Base-by-base conservation (phyloP, 2,113 vertebrate genomes). In the Abramis brama region DNA sequence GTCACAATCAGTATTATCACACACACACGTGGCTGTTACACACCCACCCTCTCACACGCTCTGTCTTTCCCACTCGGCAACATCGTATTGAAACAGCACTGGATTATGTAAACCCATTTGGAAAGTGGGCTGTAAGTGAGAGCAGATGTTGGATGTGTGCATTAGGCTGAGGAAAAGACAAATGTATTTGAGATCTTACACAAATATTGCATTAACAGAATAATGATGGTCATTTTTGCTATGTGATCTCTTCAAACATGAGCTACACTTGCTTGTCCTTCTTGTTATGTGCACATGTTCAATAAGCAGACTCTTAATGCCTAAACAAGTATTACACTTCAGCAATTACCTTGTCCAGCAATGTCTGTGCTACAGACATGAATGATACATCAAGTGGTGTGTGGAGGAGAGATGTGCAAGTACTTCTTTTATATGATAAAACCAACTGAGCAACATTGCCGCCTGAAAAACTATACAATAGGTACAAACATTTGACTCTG, bases 71-170 rank as follows among this genome's bases (percentile, higher is more conserved):
- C 79, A 64, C 79, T 59, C 55, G 10, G 19, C 74, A 79, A n/a
- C 23, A 39, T 64, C 64, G 74, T 82, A 90, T 75, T 91, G 91
- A 87, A 92, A 91, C 27, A 76, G 85, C 17, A 83, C 74, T 86
- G 89, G 88, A 85, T 87, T 85, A 82, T 17, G 83, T 83, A 87
- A 77, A 59, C 64, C 57, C 50, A 85, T 82, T 89, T 55, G 91
- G 91, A 90, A 87, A 89, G 84, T 85, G 57, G 74, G 79, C 52
- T 79, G 82, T 93, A 92, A 94, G 87, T 93, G 89, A 87, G 92
- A 94, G 92, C 94, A 95, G 91, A 93, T 95, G 93, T 90, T 88
- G 82, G 77, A 85, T 70, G 85, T 88, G 91, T 87, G 88, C 85
- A 91, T 86, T 87, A 43, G 59, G 71, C 64, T 74, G 27, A 85